Conservation (phyloP, 2,797 vertebrate genomes). For the Muscicapa striata region DNA sequence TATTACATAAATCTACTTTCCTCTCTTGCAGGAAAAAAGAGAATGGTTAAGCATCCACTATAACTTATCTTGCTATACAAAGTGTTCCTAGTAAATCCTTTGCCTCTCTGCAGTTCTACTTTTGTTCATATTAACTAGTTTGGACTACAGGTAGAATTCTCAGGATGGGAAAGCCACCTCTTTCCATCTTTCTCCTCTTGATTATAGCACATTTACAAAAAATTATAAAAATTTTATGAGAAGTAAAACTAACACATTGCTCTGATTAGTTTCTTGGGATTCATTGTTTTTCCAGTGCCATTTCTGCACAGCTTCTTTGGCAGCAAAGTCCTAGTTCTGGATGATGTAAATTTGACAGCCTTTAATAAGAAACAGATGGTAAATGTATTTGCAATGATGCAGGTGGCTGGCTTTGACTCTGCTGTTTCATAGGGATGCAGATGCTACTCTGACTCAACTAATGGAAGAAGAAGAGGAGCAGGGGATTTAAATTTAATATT, state of each 20-base stretch:
- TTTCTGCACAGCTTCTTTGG: neutral
- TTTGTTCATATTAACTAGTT: neutral
- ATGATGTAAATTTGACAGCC: slow-evolving; percentile 7
- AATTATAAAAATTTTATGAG: neutral
- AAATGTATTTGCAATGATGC: neutral
- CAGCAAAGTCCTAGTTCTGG: neutral
- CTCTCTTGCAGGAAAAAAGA: neutral
- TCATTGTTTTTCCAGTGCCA: slow-evolving; percentile 13
- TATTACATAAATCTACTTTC: neutral
- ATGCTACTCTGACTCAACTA: neutral
- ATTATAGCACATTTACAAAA: neutral
- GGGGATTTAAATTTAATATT: neutral
- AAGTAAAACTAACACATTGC: neutral
- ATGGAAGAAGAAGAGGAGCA: neutral
- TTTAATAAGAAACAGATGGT: slow-evolving; percentile 50
- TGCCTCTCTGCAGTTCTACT: neutral
- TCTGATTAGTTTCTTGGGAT: neutral
- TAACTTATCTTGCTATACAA: neutral
- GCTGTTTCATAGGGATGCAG: neutral
- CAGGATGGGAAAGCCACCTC: neutral
- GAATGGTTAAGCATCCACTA: neutral
- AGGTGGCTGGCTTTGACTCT: slow-evolving; percentile 20
- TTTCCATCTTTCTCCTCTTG: neutral
- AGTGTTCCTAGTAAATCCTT: neutral
- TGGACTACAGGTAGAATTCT: neutral